A percentile compares a stretch with the other conserved stretches of the same genome.
Evolutionary conservation across 2,113 vertebrate species (phyloP).

Genomic region (Trematocara variabile): DNA sequence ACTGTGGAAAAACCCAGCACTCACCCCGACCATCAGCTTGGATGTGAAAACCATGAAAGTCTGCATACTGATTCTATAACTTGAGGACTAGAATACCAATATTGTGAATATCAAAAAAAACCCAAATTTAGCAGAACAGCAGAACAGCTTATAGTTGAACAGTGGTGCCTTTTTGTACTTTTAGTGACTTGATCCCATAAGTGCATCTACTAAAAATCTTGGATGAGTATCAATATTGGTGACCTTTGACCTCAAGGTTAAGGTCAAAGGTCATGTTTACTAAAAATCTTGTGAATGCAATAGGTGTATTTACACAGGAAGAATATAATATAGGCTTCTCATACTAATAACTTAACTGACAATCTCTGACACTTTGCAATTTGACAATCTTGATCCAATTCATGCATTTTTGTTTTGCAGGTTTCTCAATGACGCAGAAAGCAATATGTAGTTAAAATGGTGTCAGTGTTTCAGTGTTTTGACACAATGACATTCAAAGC

Average conservation of each 20-base stretch:
- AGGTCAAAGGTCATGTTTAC: background rate
- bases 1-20: background rate
- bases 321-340: background rate
- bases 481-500: background rate
- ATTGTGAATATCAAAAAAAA: background rate
- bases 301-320: background rate
- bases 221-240: background rate
- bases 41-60: background rate
- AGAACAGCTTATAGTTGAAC: background rate
- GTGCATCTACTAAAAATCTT: background rate
- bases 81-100: background rate
- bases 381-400: background rate
- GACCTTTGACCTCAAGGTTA: background rate
- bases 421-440: background rate
- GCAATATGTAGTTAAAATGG: background rate
- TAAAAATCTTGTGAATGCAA: background rate
- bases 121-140: rapidly evolving
- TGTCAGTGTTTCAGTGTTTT: background rate
- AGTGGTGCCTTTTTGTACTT: background rate
- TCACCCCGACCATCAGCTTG: background rate
- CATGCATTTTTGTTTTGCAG: background rate
- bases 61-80: background rate
- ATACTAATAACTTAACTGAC: background rate
- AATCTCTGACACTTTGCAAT: background rate
- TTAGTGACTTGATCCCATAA: background rate